These are phyloP conservation scores for Oplegnathus fasciatus DNA, from an alignment of 2,113 vertebrate genomes.

Conservation along the genomic window DNA sequence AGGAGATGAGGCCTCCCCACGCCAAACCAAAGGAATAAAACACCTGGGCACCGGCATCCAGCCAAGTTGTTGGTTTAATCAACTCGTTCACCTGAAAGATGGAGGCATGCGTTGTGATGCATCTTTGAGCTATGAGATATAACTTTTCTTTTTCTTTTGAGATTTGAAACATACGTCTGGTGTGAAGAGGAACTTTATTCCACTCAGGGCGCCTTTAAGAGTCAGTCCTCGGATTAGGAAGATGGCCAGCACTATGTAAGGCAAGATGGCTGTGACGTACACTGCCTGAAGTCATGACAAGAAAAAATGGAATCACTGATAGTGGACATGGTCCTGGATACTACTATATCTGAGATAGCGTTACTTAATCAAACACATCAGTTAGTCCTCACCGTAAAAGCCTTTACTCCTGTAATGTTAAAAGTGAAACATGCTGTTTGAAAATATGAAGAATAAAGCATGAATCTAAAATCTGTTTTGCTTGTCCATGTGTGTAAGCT, in stretches of 20 bases:
- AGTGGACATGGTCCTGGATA: neutral
- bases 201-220: slow-evolving; percentile 88
- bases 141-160: accelerated
- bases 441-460: neutral
- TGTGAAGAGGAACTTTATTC: slow-evolving; percentile 91
- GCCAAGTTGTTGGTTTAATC: slow-evolving; percentile 89
- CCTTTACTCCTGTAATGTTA: neutral
- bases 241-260: slow-evolving; percentile 91
- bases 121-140: neutral
- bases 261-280: slow-evolving; percentile 92
- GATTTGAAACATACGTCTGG: slow-evolving; percentile 86
- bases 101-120: accelerated
- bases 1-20: slow-evolving; percentile 94
- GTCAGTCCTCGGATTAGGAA: slow-evolving; percentile 93
- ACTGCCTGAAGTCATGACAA: slow-evolving; percentile 85
- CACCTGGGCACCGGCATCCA: slow-evolving; percentile 93
- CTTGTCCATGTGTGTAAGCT: no score
- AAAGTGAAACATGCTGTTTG: neutral
- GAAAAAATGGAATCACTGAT: neutral
- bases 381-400: neutral
- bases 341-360: neutral
- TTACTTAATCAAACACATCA: no score
- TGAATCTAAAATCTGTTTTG: no score
- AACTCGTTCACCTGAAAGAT: slow-evolving; percentile 86
- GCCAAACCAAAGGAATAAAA: slow-evolving; percentile 93